Evolutionary conservation across 1,140 invertebrate species (phyloP), one percentile per base, ranked within the genome.

Genomic region (Drosophila nasuta): DNA sequence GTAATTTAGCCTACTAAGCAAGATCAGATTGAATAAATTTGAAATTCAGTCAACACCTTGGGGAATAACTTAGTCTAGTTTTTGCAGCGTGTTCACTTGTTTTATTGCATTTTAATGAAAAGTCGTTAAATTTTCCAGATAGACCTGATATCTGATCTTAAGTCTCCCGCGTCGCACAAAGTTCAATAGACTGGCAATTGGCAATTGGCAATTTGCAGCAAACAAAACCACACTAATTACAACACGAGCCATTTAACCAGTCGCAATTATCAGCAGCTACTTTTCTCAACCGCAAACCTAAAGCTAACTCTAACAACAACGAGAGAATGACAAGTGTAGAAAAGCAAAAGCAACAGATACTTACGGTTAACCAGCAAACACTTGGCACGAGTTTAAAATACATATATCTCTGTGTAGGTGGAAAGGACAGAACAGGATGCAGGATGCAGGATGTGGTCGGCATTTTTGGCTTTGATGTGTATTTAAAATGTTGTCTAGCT

Each of bases 321-420:
- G 62, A 45, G 38, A 49, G 30, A 30, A 8, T 15, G 3, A 0
- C n/a, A 64, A 28, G 20, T 25, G 20, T 25, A 25, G 33, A 64
- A 52, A 15, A 58, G 5, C 73, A 59, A 15, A 30, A 28, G 8
- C 41, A 48, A 13, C 58, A 80, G 80, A 71, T 78, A 85, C 85
- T 88, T 88, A 81, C 66, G 85, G 85, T 88, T 88, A 88, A 89
- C 85, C 85, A 88, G 81, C 85, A 81, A 45, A 83, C 85, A 89
- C 85, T 88, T 88, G 85, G 78, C 68, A n/a, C 20, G n/a, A 41
- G 25, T 13, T n/a, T 3, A n/a, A n/a, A 43, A 3, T 3, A 13
- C 0, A 25, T 20, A 0, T 20, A 20, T 20, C 2, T 25, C 20
- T 25, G 20, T 25, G 20, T 25, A 25, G 41, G n/a, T 49, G 15